Conservation (phyloP, 2,888 invertebrate genomes). For the Dynastes hyllus region DNA sequence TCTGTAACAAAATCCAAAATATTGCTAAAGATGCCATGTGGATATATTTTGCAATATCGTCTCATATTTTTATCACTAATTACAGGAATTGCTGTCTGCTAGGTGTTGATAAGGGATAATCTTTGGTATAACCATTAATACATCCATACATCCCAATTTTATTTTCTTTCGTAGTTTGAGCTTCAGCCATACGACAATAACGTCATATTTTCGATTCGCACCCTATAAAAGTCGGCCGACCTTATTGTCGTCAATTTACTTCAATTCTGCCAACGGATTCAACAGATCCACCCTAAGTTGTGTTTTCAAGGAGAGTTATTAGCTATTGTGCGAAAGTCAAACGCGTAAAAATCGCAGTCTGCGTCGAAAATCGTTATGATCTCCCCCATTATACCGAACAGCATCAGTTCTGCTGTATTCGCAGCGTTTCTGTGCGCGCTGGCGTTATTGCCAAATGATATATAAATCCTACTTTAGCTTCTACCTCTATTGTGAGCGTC, state of each 20-base stretch:
- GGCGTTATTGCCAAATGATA: slow-evolving; percentile 5
- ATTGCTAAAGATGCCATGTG: no score
- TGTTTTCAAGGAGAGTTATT: slow-evolving; percentile 11
- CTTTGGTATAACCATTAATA: no score
- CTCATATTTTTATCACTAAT: no score
- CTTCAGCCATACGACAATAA: no score
- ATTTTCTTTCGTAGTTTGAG: no score
- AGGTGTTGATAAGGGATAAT: no score
- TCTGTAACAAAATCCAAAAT: no score
- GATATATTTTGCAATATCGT: no score
- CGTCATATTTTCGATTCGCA: no score
- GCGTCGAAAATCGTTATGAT: slow-evolving; percentile 9
- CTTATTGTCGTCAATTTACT: neutral
- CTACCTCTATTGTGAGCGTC: neutral
- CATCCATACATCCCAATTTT: no score
- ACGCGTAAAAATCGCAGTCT: slow-evolving; percentile 5
- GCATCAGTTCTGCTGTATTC: neutral
- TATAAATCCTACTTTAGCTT: slow-evolving; percentile 13
- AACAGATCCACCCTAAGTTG: neutral
- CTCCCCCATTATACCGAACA: neutral
- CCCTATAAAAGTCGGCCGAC: no score
- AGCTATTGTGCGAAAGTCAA: slow-evolving; percentile 19
- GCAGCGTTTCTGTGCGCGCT: neutral
- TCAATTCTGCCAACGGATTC: neutral
- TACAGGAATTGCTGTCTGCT: no score